Evolutionary conservation across 2,797 vertebrate species (phyloP).

Genomic region (Spea hammondii): DNA sequence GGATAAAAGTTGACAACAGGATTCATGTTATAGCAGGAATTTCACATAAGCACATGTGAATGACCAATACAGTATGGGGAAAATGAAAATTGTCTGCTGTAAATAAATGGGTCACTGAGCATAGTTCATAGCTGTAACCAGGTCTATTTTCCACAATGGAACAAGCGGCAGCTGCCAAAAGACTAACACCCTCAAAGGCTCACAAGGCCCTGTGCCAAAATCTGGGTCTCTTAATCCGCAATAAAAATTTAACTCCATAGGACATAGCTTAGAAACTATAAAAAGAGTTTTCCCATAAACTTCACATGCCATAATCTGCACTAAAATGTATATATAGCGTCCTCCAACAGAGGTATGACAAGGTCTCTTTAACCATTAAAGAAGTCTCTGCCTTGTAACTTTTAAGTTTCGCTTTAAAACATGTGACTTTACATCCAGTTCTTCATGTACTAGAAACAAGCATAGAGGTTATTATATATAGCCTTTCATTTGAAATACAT

Average conservation of each 20-base stretch:
- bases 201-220: too few relatives aligned
- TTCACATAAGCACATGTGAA: not conserved
- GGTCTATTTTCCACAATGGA: too few relatives aligned
- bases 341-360: not conserved
- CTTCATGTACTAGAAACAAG: constrained; percentile 13
- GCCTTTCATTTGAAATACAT: constrained; percentile 15
- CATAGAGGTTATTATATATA: not conserved
- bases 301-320: too few relatives aligned
- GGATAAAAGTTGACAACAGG: not conserved
- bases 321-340: too few relatives aligned
- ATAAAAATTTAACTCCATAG: too few relatives aligned
- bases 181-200: too few relatives aligned
- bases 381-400: not conserved
- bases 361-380: not conserved
- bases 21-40: constrained; percentile 14
- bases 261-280: too few relatives aligned
- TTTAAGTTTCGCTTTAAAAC: not conserved
- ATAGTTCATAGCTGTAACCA: constrained; percentile 14
- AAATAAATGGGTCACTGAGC: constrained; percentile 23
- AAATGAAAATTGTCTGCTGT: not conserved
- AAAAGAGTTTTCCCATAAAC: too few relatives aligned
- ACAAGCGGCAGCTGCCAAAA: too few relatives aligned
- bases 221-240: too few relatives aligned
- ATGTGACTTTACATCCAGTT: not conserved
- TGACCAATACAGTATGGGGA: not conserved